Percentiles rank a stretch among this genome's conserved stretches.
phyloP scores from a whole-genome alignment of 2,888 invertebrate genomes.

The Melanophora roralis region DNA sequence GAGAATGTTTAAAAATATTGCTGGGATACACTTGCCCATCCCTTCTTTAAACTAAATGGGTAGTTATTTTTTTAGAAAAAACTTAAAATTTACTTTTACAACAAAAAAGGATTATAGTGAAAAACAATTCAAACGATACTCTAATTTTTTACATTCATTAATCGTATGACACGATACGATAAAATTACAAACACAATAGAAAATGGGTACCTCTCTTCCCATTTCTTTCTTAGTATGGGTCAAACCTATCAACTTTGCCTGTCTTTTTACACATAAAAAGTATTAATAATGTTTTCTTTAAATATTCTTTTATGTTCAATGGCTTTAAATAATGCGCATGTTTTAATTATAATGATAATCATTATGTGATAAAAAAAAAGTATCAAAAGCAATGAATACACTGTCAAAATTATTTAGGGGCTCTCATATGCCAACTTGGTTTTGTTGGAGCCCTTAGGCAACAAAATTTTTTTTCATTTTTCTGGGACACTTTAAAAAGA shows the following conservation, averaged over 20 bases:
- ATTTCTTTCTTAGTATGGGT: conserved; percentile 13
- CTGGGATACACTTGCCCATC: no score
- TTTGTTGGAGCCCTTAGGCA: no score
- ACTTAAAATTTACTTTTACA: conserved; percentile 30
- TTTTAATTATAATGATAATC: conserved; percentile 6
- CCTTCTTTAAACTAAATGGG: not conserved
- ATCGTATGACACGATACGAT: not conserved
- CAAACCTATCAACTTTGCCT: conserved; percentile 8
- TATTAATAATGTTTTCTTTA: conserved; percentile 12
- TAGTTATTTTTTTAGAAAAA: not conserved
- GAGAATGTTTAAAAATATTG: no score
- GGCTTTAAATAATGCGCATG: conserved; percentile 55
- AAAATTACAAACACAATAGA: not conserved
- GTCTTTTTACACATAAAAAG: not conserved
- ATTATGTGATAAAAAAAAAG: not conserved
- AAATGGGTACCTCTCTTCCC: not conserved
- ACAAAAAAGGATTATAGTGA: conserved; percentile 48
- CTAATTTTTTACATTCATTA: conserved; percentile 59
- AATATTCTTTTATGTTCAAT: not conserved
- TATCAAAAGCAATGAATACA: not conserved
- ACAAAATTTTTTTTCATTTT: no score
- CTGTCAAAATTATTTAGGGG: no score
- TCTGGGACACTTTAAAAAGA: no score
- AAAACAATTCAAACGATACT: conserved; percentile 60
- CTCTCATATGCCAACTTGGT: no score